Evolutionary conservation across 2,797 vertebrate species (phyloP), one percentile per base, ranked within the genome.

Genomic region (Sebastes aleutianus): DNA sequence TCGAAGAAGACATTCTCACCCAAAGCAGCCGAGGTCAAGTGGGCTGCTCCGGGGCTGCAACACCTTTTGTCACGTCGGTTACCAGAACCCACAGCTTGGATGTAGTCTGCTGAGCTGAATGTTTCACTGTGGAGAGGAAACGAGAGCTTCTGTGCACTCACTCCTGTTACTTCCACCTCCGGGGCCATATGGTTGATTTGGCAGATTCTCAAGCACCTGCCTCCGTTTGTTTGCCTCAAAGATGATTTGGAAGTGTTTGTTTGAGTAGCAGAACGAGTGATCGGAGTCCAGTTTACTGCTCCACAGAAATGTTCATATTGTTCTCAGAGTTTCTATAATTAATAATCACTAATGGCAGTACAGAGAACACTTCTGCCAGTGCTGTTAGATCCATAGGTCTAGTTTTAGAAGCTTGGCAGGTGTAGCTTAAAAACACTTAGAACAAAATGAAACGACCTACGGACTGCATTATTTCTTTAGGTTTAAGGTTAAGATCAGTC

Each of bases 1-100:
- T 77, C 20, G 3, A 75, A 47, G 85, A 82, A 83, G 84, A 82
- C 74, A 18, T 86, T 87, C 82, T 88, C 86, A 72, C 81, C 85
- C 87, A 62, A 80, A 88, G 85, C 76, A 8, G 81, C 75, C 58
- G 63, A 84, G 92, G 92, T 93, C 92, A 93, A 91, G 89, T 58
- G 88, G 78, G 87, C 74, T 66, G 85, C 92, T 78, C 20, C 8
- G 6, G 87, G 87, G 92, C 85, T 32, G 53, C 88, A 71, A 91
- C 90, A 89, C 89, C 87, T 89, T 62, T 90, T 68, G 86, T 87
- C 85, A 78, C 84, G 80, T 85, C 63, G 81, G 88, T 69, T 81
- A 79, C 62, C 85, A 68, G 87, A 91, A 92, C 76, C 85, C 85
- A 61, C 75, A 80, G 89, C 85, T 70, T 36, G 78, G 79, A 31